phyloP scores from a whole-genome alignment of 2,113 vertebrate genomes.

The Laticauda colubrina region DNA sequence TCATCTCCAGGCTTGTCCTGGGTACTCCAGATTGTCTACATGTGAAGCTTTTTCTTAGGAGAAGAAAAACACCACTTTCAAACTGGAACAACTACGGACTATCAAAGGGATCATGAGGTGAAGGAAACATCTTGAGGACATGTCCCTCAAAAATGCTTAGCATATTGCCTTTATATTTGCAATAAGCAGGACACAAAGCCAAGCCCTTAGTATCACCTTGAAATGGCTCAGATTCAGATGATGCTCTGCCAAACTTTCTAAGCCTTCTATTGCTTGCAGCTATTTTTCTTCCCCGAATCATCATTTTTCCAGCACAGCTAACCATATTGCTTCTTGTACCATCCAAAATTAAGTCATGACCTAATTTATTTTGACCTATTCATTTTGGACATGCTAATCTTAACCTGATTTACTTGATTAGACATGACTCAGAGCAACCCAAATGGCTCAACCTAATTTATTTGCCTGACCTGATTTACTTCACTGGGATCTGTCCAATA shows the following conservation, averaged over 20 bases:
- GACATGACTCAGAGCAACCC: not conserved
- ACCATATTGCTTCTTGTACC: not conserved
- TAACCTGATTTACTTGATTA: not conserved
- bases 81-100: not conserved
- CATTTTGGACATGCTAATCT: not conserved
- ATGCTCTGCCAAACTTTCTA: not conserved
- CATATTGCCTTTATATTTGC: not conserved
- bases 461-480: not conserved
- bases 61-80: not conserved
- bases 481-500: not conserved
- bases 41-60: not conserved
- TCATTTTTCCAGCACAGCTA: not conserved
- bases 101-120: not conserved
- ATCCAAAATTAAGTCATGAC: not conserved
- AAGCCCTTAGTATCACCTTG: not conserved
- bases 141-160: not conserved
- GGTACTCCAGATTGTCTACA: not conserved
- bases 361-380: not conserved
- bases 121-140: not conserved
- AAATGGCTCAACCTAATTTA: not conserved
- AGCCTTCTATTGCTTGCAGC: not conserved
- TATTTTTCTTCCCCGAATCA: not conserved
- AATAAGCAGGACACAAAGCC: not conserved
- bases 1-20: not conserved
- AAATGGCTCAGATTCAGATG: not conserved